A percentile compares a stretch with the other conserved stretches of the same genome.
These are phyloP conservation scores for Quadriops clusia DNA, from an alignment of 2,888 invertebrate species.

Conservation along the genomic window DNA sequence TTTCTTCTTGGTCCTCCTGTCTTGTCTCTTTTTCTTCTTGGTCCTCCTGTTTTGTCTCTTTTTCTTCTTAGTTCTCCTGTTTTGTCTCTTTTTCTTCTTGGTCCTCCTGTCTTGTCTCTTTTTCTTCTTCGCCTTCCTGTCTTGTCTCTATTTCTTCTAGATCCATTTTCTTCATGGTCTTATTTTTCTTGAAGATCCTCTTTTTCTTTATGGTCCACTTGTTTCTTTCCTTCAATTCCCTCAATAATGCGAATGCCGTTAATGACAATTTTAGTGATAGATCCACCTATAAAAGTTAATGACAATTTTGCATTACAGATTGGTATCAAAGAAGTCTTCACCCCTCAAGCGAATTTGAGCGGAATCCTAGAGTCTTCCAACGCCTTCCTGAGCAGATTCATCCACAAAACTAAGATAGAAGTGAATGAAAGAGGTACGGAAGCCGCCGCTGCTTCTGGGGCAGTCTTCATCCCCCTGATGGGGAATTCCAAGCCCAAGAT, in stretches of 20 bases:
- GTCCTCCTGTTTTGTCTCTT: too few relatives aligned
- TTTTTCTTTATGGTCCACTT: too few relatives aligned
- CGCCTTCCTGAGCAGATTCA: slow-evolving; percentile 39
- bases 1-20: too few relatives aligned
- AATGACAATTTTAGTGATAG: slow-evolving; percentile 4
- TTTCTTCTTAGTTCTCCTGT: too few relatives aligned
- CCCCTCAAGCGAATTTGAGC: slow-evolving; percentile 43
- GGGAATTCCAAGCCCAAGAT: slow-evolving; percentile 40
- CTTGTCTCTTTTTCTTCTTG: too few relatives aligned
- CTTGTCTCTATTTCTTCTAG: too few relatives aligned
- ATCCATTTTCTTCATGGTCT: too few relatives aligned
- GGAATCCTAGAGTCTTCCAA: slow-evolving; percentile 38
- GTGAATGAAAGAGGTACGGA: slow-evolving; percentile 55
- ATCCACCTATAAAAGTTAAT: slow-evolving; percentile 9
- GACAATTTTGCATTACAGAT: slow-evolving; percentile 38
- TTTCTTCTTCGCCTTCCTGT: too few relatives aligned
- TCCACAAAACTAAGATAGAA: slow-evolving; percentile 53
- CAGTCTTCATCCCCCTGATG: slow-evolving; percentile 49
- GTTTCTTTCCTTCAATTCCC: too few relatives aligned
- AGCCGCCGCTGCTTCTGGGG: slow-evolving; percentile 50
- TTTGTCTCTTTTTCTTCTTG: too few relatives aligned
- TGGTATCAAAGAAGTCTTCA: slow-evolving; percentile 46
- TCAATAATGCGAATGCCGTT: background rate
- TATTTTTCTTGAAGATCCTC: too few relatives aligned
- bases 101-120: too few relatives aligned